Conservation (phyloP, 2,888 invertebrate species). For the Neoascia interrupta region DNA sequence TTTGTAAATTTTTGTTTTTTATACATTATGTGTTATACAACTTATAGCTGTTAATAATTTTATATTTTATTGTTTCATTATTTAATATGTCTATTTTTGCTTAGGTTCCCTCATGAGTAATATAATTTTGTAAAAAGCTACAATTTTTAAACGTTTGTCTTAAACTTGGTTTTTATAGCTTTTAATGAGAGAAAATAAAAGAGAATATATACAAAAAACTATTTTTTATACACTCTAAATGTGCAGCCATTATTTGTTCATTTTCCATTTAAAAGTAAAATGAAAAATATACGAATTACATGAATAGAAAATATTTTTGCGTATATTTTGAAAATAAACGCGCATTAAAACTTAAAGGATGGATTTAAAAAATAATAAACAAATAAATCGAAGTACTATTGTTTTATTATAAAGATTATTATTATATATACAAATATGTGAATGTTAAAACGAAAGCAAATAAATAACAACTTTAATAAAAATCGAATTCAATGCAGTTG, state of each 20-base stretch:
- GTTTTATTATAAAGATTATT: constrained; percentile 60
- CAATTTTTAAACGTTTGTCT: constrained; percentile 45
- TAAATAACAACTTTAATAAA: too few species aligned
- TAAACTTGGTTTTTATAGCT: constrained; percentile 55
- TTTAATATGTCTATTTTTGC: constrained; percentile 11
- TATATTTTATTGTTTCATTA: constrained; percentile 4
- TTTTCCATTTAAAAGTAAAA: constrained; percentile 41
- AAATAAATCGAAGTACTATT: constrained; percentile 42
- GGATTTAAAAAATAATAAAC: background rate
- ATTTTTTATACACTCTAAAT: constrained; percentile 71
- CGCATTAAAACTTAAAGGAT: constrained; percentile 16
- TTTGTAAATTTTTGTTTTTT: constrained; percentile 18
- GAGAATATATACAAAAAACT: constrained; percentile 70
- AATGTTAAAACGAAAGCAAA: constrained; percentile 61
- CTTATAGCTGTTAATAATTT: constrained; percentile 32
- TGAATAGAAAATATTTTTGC: constrained; percentile 49
- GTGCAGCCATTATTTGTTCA: constrained; percentile 66
- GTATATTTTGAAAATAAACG: constrained; percentile 38
- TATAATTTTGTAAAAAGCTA: constrained; percentile 27
- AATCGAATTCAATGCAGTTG: too few species aligned
- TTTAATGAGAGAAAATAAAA: constrained; percentile 63
- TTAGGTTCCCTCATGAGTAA: too few species aligned
- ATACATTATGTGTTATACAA: constrained; percentile 29
- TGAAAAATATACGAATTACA: constrained; percentile 44
- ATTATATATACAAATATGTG: constrained; percentile 45